Conservation (phyloP, 2,888 invertebrate genomes). For the Limnephilus marmoratus region DNA sequence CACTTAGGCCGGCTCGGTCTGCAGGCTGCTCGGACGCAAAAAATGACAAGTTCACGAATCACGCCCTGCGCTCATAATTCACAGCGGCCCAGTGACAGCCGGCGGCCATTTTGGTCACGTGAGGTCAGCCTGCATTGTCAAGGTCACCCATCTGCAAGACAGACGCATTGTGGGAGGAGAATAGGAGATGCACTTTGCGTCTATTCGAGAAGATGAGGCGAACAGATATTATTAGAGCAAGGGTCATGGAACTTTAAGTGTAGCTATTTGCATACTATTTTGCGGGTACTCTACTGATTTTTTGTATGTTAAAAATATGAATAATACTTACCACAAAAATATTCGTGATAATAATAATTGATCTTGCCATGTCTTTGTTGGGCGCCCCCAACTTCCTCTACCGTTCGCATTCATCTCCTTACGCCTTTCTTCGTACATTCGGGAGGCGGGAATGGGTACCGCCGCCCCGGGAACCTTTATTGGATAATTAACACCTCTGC, state of each 20-base stretch:
- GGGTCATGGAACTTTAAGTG: neutral
- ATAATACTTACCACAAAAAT: too few species aligned
- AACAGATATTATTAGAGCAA: neutral
- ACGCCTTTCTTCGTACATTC: too few species aligned
- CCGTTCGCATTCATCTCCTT: too few species aligned
- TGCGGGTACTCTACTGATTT: neutral
- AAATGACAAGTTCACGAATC: slow-evolving; percentile 36
- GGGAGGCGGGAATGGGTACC: too few species aligned
- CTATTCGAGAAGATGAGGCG: neutral
- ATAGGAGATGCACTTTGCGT: slow-evolving; percentile 33
- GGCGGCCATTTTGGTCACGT: slow-evolving; percentile 45
- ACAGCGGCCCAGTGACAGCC: slow-evolving; percentile 31
- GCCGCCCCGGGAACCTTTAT: too few species aligned
- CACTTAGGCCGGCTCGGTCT: neutral
- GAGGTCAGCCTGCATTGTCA: slow-evolving; percentile 54
- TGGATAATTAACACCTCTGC: too few species aligned
- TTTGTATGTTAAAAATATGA: neutral
- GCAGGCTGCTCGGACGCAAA: slow-evolving; percentile 14
- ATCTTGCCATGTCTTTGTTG: too few species aligned
- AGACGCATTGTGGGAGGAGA: slow-evolving; percentile 22
- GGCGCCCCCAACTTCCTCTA: too few species aligned
- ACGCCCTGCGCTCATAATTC: slow-evolving; percentile 37
- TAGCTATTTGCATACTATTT: neutral
- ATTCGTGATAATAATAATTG: too few species aligned
- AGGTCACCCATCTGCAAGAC: slow-evolving; percentile 45